phyloP scores from a whole-genome alignment of 2,888 invertebrate genomes.

The Scotopteryx bipunctaria region DNA sequence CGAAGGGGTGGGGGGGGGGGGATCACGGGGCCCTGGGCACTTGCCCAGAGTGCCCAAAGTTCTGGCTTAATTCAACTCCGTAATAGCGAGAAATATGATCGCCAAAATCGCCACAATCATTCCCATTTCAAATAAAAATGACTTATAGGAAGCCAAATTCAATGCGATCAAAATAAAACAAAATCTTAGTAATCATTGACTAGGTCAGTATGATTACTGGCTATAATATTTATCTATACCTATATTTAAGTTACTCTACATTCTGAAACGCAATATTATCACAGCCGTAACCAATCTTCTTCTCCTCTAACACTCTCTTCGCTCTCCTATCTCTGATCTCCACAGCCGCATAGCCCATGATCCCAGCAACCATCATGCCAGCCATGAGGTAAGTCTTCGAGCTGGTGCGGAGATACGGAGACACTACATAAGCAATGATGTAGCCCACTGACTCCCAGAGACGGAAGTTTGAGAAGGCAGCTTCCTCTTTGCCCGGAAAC shows the following conservation, averaged over 20 bases:
- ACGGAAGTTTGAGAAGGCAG: slow-evolving; percentile 87
- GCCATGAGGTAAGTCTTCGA: slow-evolving; percentile 81
- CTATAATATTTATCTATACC: no score
- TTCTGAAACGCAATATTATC: slow-evolving; percentile 69
- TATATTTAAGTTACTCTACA: slow-evolving; percentile 38
- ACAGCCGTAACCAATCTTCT: slow-evolving; percentile 52
- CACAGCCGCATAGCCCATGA: slow-evolving; percentile 76
- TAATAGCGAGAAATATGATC: no score
- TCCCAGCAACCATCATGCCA: slow-evolving; percentile 74
- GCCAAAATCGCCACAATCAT: no score
- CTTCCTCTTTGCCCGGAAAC: slow-evolving; percentile 85
- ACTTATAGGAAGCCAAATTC: no score
- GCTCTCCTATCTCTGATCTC: slow-evolving; percentile 57
- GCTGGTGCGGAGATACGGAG: slow-evolving; percentile 76
- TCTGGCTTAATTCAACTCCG: no score
- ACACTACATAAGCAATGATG: slow-evolving; percentile 85
- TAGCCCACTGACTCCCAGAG: slow-evolving; percentile 88
- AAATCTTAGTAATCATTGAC: no score
- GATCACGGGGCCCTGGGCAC: no score
- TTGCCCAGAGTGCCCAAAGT: no score
- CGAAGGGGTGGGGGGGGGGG: no score
- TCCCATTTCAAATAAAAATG: no score
- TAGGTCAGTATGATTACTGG: no score
- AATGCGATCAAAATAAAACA: no score
- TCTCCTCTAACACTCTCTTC: slow-evolving; percentile 44